These are phyloP conservation scores for Heterodera schachtii DNA, from an alignment of 1,140 invertebrate genomes.

Conservation along the genomic window DNA sequence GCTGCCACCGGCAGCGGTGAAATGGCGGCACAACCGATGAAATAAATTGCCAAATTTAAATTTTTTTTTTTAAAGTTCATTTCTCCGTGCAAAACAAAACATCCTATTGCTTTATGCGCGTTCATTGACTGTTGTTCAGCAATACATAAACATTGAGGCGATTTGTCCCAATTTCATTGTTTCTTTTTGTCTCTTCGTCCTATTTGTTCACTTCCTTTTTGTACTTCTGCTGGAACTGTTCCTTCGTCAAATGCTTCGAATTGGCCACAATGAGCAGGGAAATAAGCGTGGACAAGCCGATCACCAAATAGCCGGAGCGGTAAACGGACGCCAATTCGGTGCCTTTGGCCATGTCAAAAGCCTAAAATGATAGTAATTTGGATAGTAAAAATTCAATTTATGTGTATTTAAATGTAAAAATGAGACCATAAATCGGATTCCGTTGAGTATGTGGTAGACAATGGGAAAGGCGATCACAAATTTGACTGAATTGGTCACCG, in stretches of 20 bases:
- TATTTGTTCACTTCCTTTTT: not conserved
- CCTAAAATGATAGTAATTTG: slow-evolving; percentile 36
- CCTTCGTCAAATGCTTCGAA: slow-evolving; percentile 39
- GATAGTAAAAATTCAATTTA: slow-evolving; percentile 28
- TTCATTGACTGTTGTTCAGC: too few species aligned
- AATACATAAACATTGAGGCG: too few species aligned
- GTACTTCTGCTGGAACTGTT: slow-evolving; percentile 22
- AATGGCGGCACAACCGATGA: not conserved
- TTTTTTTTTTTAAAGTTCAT: not conserved
- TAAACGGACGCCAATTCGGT: slow-evolving; percentile 56
- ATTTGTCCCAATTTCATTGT: too few species aligned
- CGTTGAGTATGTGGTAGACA: slow-evolving; percentile 27
- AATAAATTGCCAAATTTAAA: slow-evolving; percentile 26
- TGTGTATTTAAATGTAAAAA: not conserved
- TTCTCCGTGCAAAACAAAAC: not conserved
- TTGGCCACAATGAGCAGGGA: slow-evolving; percentile 51
- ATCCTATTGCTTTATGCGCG: not conserved
- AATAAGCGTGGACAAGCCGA: slow-evolving; percentile 54
- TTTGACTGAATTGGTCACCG: slow-evolving; percentile 11
- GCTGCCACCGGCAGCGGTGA: not conserved
- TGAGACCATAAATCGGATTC: slow-evolving; percentile 22
- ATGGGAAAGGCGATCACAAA: slow-evolving; percentile 13
- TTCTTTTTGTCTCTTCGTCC: too few species aligned
- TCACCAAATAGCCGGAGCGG: slow-evolving; percentile 51
- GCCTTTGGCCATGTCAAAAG: slow-evolving; percentile 62